These are phyloP conservation scores for Marmota flaviventris DNA, from an alignment of 2,113 vertebrate genomes.

Conservation along the genomic window DNA sequence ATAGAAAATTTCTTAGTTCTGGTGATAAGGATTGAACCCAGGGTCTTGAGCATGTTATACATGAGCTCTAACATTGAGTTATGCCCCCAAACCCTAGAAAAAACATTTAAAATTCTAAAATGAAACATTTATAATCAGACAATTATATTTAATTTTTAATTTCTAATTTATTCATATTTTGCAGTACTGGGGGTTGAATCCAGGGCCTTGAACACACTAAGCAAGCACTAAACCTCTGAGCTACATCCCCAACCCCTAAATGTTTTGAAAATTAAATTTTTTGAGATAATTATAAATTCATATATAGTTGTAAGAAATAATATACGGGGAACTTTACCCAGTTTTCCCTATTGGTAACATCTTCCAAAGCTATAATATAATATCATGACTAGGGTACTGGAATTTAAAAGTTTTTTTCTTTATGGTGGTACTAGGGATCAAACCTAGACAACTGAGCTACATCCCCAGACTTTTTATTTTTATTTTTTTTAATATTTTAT, in stretches of 20 bases:
- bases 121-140: not conserved
- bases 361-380: not conserved
- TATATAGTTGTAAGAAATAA: slow-evolving; percentile 27
- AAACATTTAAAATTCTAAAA: not conserved
- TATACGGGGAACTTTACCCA: not conserved
- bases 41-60: too few relatives aligned
- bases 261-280: not conserved
- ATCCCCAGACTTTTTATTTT: too few relatives aligned
- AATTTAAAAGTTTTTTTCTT: not conserved
- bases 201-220: not conserved
- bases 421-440: too few relatives aligned
- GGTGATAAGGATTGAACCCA: not conserved
- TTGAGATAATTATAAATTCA: slow-evolving; percentile 39
- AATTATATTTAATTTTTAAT: not conserved
- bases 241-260: not conserved
- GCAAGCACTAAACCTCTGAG: not conserved
- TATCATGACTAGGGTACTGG: not conserved
- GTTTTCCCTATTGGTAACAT: not conserved
- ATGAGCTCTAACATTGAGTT: not conserved
- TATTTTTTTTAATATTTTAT: not conserved
- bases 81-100: not conserved
- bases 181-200: not conserved
- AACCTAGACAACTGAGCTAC: too few relatives aligned
- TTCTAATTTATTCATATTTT: not conserved
- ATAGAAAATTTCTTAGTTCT: not conserved